Percentiles rank a stretch among this genome's conserved stretches.
phyloP scores from a whole-genome alignment of 2,113 vertebrate species.

The Eolophus roseicapilla region DNA sequence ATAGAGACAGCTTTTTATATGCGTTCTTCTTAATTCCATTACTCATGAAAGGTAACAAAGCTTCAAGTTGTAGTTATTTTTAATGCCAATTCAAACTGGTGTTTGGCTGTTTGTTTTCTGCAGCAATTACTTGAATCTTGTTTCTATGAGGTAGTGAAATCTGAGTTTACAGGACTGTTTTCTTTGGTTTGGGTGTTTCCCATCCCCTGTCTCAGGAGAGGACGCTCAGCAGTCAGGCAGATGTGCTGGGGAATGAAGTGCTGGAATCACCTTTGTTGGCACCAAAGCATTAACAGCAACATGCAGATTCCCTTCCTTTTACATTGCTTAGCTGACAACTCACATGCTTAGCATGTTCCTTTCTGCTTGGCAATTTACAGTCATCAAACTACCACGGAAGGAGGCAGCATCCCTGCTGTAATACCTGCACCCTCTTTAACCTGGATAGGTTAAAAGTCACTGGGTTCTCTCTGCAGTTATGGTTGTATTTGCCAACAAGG shows the following conservation, averaged over 20 bases:
- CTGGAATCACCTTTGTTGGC: not conserved
- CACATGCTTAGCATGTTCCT: not conserved
- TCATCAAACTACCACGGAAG: not conserved
- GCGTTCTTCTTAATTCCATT: slow-evolving; percentile 45
- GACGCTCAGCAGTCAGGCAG: not conserved
- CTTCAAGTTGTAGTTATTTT: not conserved
- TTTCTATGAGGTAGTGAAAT: slow-evolving; percentile 48
- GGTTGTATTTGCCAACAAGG: slow-evolving; percentile 1
- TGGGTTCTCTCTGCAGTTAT: not conserved
- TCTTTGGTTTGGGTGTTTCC: not conserved
- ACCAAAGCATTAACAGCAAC: not conserved
- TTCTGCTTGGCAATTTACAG: not conserved
- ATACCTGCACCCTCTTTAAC: not conserved
- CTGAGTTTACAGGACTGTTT: slow-evolving; percentile 63
- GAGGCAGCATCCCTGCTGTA: not conserved
- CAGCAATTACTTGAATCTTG: slow-evolving; percentile 74
- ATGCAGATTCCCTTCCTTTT: not conserved
- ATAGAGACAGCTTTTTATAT: slow-evolving; percentile 35
- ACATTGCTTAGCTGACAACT: not conserved
- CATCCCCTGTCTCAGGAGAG: not conserved
- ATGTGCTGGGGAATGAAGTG: not conserved
- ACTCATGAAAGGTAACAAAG: not conserved
- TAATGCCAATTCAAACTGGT: not conserved
- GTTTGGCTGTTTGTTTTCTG: slow-evolving; percentile 29
- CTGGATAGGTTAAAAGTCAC: not conserved